Base-by-base conservation (phyloP, 2,113 vertebrate species). In the Rhea americana region DNA sequence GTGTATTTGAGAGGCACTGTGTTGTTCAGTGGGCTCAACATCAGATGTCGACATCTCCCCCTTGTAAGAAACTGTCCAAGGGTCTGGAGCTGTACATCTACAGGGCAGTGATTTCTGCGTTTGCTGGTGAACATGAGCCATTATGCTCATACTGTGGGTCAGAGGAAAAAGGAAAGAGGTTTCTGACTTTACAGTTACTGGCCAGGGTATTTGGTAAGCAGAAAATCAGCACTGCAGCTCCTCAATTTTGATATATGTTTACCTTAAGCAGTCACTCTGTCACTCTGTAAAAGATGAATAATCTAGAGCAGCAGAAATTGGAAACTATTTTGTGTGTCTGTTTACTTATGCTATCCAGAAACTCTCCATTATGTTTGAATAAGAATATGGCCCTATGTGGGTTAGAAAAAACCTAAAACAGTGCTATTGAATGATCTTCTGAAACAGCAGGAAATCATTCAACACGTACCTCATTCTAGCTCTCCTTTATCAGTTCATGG, bases 391-490 rank as follows among this genome's bases (percentile, higher is more conserved):
- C 70, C 32, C 32, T 73, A 7, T 89, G 39, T 82, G 74, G 67
- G 53, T 58, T 15, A 25, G 51, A 25, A 71, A 25, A 88, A 58
- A 41, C 65, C 3, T 76, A 9, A 61, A 9, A 62, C 51, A 26
- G 5, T 85, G 7, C 48, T 16, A 37, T 7, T 2, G 26, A 67
- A 63, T 66, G 77, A 82, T 11, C 7, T 20, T 5, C 10, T 16
- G 18, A 62, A 67, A 73, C 16, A 24, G 53, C 48, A 83, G 51
- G 37, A 22, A 56, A 7, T 47, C 53, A 12, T 89, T 83, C 2
- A 6, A 1, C 62, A 15, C 13, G 12, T 53, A 26, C 26, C 16
- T 66, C 82, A 21, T 0, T 70, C 14, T 59, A 1, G 1, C n/a
- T 72, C 10, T 89, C 9, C 12, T 21, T 0, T 50, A 7, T 39